Evolutionary conservation across 2,797 vertebrate genomes (phyloP), one percentile per base, ranked within the genome.

Genomic region (Sorex maritimensis): DNA sequence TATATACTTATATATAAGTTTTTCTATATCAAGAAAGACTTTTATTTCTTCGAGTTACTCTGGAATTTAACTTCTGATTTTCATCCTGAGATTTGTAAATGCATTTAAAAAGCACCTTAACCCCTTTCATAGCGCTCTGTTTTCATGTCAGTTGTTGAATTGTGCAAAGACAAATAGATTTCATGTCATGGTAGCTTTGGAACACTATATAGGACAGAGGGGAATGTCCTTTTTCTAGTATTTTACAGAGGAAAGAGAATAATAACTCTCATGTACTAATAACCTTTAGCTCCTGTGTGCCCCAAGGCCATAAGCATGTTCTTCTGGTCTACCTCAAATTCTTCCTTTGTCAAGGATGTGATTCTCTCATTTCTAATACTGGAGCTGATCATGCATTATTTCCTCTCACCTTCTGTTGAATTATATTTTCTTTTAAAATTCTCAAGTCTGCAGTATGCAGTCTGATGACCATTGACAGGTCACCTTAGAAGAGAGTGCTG

Each of bases 371-470:
- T 3, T 73, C 26, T 69, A n/a, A 80, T 73, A 46, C 24, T 58
- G 86, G 68, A 80, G 6, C 7, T 90, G 21, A 44, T 69, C 67
- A 63, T 86, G 19, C 13, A 21, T 90, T 91, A 73, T 77, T 72
- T 87, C 77, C 6, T 71, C 26, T n/a, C 49, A 6, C 46, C 11
- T 41, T 26, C 5, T 21, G 4, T 44, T 82, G 49, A 79, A 38
- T 88, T 84, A 73, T 49, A 9, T 14, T 21, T 82, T 80, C 88
- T 94, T 10, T 73, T 19, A 75, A 69, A 82, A 58, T 83, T 93
- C 30, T 81, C 65, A 92, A 34, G 0, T 86, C 89, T 81, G 14
- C 92, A 90, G 74, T 84, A 4, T 68, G 44, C 81, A 26, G 63
- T 88, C 0, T 81, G 46, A 79, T 94, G 28, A 67, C 5, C 67